Conservation (phyloP, 2,888 invertebrate genomes). For the Troides oblongomaculatus region DNA sequence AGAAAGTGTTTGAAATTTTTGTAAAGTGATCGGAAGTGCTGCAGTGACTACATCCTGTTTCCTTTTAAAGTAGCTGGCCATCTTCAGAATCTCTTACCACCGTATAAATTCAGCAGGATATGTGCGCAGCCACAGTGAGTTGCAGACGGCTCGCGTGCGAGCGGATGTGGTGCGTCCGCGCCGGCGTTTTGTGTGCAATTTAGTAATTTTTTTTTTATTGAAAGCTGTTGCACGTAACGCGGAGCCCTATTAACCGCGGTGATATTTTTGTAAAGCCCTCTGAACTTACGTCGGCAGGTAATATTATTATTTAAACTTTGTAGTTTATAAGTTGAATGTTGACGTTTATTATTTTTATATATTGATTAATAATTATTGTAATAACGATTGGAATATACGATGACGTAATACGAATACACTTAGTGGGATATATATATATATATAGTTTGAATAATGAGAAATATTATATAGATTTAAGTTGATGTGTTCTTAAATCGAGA, state of each 20-base stretch:
- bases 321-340: slow-evolving; percentile 52
- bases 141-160: not conserved
- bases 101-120: no score
- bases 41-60: not conserved
- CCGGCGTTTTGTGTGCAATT: slow-evolving; percentile 64
- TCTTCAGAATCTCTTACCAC: no score
- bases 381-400: slow-evolving; percentile 43
- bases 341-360: slow-evolving; percentile 38
- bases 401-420: slow-evolving; percentile 37
- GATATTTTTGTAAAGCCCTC: slow-evolving; percentile 32
- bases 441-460: slow-evolving; percentile 53
- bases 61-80: no score
- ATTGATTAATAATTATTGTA: slow-evolving; percentile 34
- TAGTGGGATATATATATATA: slow-evolving; percentile 39
- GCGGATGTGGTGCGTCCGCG: slow-evolving; percentile 31
- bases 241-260: slow-evolving; percentile 20
- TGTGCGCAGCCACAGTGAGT: no score
- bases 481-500: slow-evolving; percentile 76
- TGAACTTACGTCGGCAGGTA: slow-evolving; percentile 52
- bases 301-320: slow-evolving; percentile 55
- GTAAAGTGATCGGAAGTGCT: not conserved
- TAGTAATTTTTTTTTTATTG: slow-evolving; percentile 51
- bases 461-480: slow-evolving; percentile 65
- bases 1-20: slow-evolving; percentile 16
- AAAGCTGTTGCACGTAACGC: slow-evolving; percentile 57